Percentiles rank a stretch among this genome's conserved stretches.
Evolutionary conservation across 2,797 vertebrate species (phyloP).

Genomic region (Danio choprae): DNA sequence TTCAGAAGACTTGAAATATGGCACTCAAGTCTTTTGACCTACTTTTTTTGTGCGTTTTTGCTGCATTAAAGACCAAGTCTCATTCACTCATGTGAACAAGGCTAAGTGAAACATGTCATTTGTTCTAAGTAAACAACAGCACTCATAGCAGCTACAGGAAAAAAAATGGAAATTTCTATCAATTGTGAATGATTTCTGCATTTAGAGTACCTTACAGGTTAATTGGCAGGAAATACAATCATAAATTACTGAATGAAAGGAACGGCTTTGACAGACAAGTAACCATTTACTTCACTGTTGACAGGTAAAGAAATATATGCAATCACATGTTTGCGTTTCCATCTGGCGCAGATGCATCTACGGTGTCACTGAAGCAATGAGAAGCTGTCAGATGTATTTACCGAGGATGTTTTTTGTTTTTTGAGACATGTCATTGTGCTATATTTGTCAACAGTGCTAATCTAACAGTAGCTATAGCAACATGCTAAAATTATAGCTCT

Average conservation of each 20-base stretch:
- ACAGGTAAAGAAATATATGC: background rate
- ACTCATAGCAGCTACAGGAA: background rate
- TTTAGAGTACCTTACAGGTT: background rate
- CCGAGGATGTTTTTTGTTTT: conserved; percentile 1
- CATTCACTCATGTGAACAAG: background rate
- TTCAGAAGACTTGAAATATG: conserved; percentile 14
- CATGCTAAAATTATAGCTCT: conserved; percentile 32
- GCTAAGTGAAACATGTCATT: background rate
- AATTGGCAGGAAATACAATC: conserved; percentile 4
- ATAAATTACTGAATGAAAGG: background rate
- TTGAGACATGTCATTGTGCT: conserved; percentile 13
- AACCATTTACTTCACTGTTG: background rate
- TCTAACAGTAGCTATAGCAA: conserved; percentile 48
- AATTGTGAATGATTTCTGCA: background rate
- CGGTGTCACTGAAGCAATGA: background rate
- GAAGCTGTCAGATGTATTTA: conserved; percentile 36
- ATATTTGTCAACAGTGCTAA: conserved; percentile 25
- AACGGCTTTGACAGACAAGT: background rate
- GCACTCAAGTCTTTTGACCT: conserved; percentile 7
- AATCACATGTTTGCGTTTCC: background rate
- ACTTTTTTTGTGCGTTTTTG: conserved; percentile 12
- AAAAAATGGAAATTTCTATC: conserved; percentile 17
- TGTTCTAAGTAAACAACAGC: background rate
- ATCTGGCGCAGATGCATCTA: background rate
- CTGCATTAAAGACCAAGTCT: background rate